These are phyloP conservation scores for Coptodon bakossiorum DNA, from an alignment of 2,113 vertebrate genomes.

Conservation along the genomic window DNA sequence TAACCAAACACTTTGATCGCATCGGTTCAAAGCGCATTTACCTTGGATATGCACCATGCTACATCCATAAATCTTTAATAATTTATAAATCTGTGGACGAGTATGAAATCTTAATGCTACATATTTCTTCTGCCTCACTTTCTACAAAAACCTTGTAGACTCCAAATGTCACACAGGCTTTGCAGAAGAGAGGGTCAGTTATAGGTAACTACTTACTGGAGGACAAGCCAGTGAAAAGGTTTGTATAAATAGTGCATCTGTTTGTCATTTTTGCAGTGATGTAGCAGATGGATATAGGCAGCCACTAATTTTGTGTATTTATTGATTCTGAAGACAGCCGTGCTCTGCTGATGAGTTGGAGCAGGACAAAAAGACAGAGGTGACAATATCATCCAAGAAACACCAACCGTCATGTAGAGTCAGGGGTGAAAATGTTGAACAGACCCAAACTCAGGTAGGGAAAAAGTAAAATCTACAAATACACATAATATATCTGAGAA, in stretches of 20 bases:
- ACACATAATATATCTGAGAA: not conserved
- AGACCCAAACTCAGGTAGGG: slow-evolving; percentile 51
- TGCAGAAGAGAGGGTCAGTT: slow-evolving; percentile 77
- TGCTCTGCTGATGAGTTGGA: slow-evolving; percentile 41
- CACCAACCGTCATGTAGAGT: slow-evolving; percentile 9
- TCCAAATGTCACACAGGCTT: slow-evolving; percentile 56
- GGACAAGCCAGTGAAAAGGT: slow-evolving; percentile 73
- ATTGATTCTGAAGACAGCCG: slow-evolving; percentile 47
- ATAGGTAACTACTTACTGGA: slow-evolving; percentile 73
- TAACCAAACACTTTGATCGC: not conserved
- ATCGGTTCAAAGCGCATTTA: not conserved
- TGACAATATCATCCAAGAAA: slow-evolving; percentile 30
- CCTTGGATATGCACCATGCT: not conserved
- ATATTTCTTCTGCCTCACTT: slow-evolving; percentile 29
- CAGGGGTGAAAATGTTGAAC: slow-evolving; percentile 40
- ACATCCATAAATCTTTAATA: not conserved
- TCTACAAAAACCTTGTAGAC: slow-evolving; percentile 55
- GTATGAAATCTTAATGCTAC: not conserved
- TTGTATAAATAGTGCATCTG: slow-evolving; percentile 31
- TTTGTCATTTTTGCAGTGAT: not conserved
- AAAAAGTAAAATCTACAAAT: not conserved
- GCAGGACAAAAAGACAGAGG: slow-evolving; percentile 14
- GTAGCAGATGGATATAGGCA: not conserved
- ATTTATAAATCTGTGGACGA: not conserved
- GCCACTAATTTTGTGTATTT: slow-evolving; percentile 32